Evolutionary conservation across 2,797 vertebrate genomes (phyloP), one percentile per base, ranked within the genome.

Genomic region (Bovichtus variegatus): DNA sequence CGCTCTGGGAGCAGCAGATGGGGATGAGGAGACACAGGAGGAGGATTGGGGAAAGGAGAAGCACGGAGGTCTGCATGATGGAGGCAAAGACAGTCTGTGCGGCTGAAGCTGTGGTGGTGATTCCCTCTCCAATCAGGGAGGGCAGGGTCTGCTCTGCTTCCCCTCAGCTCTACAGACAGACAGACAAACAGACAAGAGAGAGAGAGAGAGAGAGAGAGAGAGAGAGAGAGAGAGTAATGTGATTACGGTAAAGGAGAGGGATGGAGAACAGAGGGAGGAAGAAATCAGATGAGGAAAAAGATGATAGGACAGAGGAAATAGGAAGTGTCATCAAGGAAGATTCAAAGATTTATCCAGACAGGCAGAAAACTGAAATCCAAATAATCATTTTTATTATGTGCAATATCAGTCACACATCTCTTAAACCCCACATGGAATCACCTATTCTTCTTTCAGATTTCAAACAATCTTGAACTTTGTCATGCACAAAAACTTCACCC

Each of bases 1-100:
- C 93, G 0, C 76, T 92, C 86, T 96, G 95, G 23, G 94, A 73
- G 34, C 88, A 84, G 74, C 92, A 87, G 64, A 68, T 10, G 75
- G 90, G 82, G 38, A 88, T 66, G 74, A 86, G 58, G 71, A 93
- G 79, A 54, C 84, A 79, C 41, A 92, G 73, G 71, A 90, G 63
- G 18, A 91, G 71, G 62, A 88, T 0, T 0, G 81, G 73, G 71
- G 74, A 81, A 15, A 93, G 63, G 59, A 94, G 79, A 62, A 92
- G 63, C n/a, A 62, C 0, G 19, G 83, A 81, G 31, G 61, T 70
- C 83, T 88, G 90, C 94, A 95, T 95, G 89, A 46, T 85, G 72
- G 46, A 51, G 29, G 79, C 15, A 6, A 55, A 63, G 61, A 55
- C 0, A 2, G 27, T 64, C 11, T 25, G 57, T 18, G 19, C 12